Base-by-base conservation (phyloP, 2,888 invertebrate genomes). In the Eucriotettix oculatus region DNA sequence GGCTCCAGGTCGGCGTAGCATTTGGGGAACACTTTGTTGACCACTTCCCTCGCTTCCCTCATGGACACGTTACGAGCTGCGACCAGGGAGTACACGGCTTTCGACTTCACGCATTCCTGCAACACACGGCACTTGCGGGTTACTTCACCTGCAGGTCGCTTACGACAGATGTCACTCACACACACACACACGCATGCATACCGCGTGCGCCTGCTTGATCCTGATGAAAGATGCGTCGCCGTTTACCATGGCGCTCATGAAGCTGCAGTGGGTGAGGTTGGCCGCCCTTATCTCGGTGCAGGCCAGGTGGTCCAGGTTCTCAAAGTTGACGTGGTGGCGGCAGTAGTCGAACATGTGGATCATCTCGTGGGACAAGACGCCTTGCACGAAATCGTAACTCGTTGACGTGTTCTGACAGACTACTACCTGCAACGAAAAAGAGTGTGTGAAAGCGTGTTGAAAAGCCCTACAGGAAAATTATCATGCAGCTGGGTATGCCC, bases 281-380 rank as follows among this genome's bases (percentile, higher is more conserved):
- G 96, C 95, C 1, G 96, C 97, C 65, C 96, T 76, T 63, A 97
- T 88, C 79, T 97, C 97, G 0, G 95, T 92, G 70, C 97, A 97
- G 0, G 96, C 96, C 61, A 97, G 73, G 72, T 97, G 97, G 65
- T 94, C 87, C 65, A 93, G 77, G 71, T 96, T 91, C 67, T 82
- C 86, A 68, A 94, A 91, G 73, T 97, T 88, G 60, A 95, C 71
- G 56, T 96, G 82, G 65, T 93, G 89, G 54, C 85, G 81, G 71
- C 97, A 97, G 70, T 84, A 89, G 73, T 97, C 97, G 70, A 93
- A 96, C 90, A 96, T 95, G 72, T 97, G 97, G 56, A 96, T 86
- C 81, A 97, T 82, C 74, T 97, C 97, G 68, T 97, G 97, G 0
- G 87, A 83, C 53, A 97, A 71, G 1, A 93, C 87, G 29, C 86